Conservation (phyloP, 2,113 vertebrate genomes). For the Menura novaehollandiae region DNA sequence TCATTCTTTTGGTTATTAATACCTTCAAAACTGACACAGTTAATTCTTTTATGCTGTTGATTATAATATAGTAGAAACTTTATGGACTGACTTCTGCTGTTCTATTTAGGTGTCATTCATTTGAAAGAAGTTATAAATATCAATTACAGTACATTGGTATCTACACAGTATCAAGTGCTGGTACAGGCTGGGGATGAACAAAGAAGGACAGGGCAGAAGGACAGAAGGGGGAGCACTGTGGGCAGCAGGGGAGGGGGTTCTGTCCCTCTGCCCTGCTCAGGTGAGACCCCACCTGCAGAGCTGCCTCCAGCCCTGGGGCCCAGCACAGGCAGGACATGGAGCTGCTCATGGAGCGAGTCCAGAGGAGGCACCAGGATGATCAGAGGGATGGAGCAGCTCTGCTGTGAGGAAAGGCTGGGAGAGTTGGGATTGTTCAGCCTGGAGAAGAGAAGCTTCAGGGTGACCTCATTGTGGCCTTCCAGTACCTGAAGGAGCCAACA, state of each 20-base stretch:
- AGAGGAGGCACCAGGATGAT: neutral
- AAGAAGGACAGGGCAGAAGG: neutral
- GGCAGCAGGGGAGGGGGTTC: neutral
- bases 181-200: neutral
- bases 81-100: neutral
- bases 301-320: neutral
- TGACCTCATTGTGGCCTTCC: accelerated
- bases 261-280: neutral
- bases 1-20: neutral
- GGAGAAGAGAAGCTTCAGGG: neutral
- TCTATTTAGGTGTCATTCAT: neutral
- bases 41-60: neutral
- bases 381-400: neutral
- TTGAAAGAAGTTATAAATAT: neutral
- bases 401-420: neutral
- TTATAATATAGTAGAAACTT: neutral
- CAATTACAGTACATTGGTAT: neutral
- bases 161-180: neutral
- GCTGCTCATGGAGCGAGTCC: neutral
- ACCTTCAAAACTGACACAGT: neutral
- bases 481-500: neutral
- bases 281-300: neutral
- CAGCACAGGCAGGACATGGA: neutral
- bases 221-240: no score
- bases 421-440: neutral